Percentiles rank a stretch among this genome's conserved stretches.
These are phyloP conservation scores for Dasypus novemcinctus DNA, from an alignment of 2,113 vertebrate species.

Conservation along the genomic window DNA sequence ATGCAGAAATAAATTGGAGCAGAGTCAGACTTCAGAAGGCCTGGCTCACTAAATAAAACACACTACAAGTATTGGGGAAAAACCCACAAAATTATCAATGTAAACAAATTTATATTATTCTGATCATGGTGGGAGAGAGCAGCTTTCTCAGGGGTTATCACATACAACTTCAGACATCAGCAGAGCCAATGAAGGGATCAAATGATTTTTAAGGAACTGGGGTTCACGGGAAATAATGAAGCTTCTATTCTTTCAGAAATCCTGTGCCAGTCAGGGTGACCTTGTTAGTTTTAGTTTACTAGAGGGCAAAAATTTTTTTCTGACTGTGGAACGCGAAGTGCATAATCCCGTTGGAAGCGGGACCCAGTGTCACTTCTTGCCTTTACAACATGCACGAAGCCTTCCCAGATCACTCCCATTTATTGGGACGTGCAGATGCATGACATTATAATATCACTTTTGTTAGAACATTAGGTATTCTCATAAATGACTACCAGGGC, in stretches of 20 bases:
- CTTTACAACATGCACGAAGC: not conserved
- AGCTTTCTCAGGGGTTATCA: not conserved
- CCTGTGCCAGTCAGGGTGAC: not conserved
- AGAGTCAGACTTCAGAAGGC: not conserved
- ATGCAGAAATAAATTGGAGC: not conserved
- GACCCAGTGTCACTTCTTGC: not conserved
- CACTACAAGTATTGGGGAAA: not conserved
- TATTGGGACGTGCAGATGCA: not conserved
- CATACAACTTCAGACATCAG: not conserved
- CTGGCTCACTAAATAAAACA: not conserved
- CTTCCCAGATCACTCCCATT: not conserved
- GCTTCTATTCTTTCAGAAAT: not conserved
- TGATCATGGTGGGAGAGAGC: not conserved
- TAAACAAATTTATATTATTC: not conserved
- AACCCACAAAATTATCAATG: not conserved
- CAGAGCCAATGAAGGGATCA: not conserved
- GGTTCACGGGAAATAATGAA: not conserved
- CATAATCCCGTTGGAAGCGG: not conserved
- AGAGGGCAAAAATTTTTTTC: not conserved
- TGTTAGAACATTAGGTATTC: not conserved
- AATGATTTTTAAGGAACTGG: not conserved
- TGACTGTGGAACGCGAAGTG: not conserved
- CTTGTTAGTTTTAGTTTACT: not conserved
- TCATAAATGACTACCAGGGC: not conserved
- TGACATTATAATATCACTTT: not conserved